These are phyloP conservation scores for Esox lucius DNA, from an alignment of 2,797 vertebrate genomes.

Conservation along the genomic window DNA sequence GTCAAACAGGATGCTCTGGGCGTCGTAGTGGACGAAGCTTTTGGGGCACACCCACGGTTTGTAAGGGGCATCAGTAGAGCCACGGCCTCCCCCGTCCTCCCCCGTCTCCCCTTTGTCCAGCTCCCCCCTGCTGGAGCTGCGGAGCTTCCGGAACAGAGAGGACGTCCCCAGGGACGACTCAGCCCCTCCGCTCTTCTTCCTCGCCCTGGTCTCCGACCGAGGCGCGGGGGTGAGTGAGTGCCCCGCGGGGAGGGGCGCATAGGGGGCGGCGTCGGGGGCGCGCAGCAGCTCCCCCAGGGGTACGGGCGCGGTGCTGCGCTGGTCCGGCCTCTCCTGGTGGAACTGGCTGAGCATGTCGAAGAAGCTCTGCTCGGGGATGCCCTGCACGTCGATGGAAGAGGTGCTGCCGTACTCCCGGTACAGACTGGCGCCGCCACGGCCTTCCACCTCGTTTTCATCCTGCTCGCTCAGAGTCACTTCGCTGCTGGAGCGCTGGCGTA, in stretches of 20 bases:
- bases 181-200: constrained; percentile 79
- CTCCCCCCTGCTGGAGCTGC: constrained; percentile 74
- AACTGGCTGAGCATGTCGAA: constrained; percentile 89
- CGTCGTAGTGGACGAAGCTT: constrained; percentile 89
- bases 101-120: constrained; percentile 68
- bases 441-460: constrained; percentile 74
- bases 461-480: constrained; percentile 92
- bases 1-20: constrained; percentile 91
- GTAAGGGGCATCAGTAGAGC: constrained; percentile 49
- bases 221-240: constrained; percentile 50
- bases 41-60: constrained; percentile 84
- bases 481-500: constrained; percentile 89
- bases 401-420: constrained; percentile 94
- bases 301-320: constrained; percentile 62
- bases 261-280: constrained; percentile 44
- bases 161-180: constrained; percentile 82
- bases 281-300: constrained; percentile 71
- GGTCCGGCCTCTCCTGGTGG: constrained; percentile 78
- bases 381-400: constrained; percentile 92
- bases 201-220: constrained; percentile 64
- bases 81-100: constrained; percentile 63
- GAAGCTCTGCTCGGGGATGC: constrained; percentile 88
- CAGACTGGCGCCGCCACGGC: constrained; percentile 40
- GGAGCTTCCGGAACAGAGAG: constrained; percentile 87
- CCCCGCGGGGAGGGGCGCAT: constrained; percentile 44